Percentiles rank a stretch among this genome's conserved stretches.
Evolutionary conservation across 2,113 vertebrate species (phyloP).

Genomic region (Rhinolophus sinicus): DNA sequence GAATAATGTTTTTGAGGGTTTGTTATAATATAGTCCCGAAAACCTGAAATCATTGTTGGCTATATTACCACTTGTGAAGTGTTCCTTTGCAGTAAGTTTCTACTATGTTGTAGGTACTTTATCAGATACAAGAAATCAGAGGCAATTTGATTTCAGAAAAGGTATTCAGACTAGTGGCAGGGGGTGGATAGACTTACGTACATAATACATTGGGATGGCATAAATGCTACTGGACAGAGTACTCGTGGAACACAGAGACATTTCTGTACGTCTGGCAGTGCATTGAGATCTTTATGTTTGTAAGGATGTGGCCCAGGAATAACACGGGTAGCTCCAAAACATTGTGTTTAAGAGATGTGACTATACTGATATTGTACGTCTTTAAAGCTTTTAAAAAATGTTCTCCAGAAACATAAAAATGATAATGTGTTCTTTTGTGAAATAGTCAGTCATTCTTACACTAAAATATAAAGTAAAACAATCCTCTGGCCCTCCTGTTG

Average conservation of each 20-base stretch:
- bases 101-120: not conserved
- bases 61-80: not conserved
- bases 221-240: not conserved
- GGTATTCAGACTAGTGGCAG: not conserved
- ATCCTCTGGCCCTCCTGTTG: not conserved
- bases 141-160: not conserved
- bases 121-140: conserved; percentile 7
- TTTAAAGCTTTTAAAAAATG: not conserved
- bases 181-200: not conserved
- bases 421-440: not conserved
- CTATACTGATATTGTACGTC: not conserved
- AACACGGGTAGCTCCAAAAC: not conserved
- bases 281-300: not conserved
- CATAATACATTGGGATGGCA: not conserved
- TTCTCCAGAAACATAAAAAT: conserved; percentile 18
- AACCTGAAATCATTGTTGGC: not conserved
- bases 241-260: not conserved
- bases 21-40: not conserved
- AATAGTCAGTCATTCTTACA: not conserved
- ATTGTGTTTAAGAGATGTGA: not conserved
- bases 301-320: not conserved
- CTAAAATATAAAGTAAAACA: not conserved
- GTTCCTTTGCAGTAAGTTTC: not conserved
- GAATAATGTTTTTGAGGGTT: conserved; percentile 42
- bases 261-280: not conserved